Conservation (phyloP, 1,140 invertebrate species). For the Drosophila bipectinata region DNA sequence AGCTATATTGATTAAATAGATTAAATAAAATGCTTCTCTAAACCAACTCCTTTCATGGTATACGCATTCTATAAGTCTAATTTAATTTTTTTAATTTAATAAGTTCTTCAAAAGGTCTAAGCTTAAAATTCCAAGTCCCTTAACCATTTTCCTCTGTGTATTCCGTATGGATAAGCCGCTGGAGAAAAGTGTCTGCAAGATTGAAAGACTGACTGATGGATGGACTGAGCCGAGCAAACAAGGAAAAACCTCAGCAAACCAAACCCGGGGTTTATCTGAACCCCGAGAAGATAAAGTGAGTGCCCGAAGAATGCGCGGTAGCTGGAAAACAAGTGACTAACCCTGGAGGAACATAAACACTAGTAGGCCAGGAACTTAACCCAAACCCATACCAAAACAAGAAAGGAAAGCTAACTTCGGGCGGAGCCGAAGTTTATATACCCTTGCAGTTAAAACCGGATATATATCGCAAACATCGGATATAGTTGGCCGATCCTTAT, state of each 20-base stretch:
- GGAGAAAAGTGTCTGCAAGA: constrained; percentile 67
- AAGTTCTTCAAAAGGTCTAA: too few relatives aligned
- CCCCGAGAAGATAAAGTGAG: constrained; percentile 37
- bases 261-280: constrained; percentile 62
- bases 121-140: too few relatives aligned
- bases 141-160: background rate
- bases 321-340: constrained; percentile 32
- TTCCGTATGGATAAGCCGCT: constrained; percentile 38
- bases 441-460: too few relatives aligned
- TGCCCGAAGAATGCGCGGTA: constrained; percentile 50
- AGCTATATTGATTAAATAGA: too few relatives aligned
- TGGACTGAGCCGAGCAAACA: constrained; percentile 40
- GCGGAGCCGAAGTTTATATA: too few relatives aligned
- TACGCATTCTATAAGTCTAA: too few relatives aligned
- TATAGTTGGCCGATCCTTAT: too few relatives aligned
- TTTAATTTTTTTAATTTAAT: too few relatives aligned
- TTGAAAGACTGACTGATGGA: constrained; percentile 68
- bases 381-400: background rate
- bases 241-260: constrained; percentile 51
- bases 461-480: too few relatives aligned
- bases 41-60: too few relatives aligned
- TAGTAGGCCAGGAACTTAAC: background rate
- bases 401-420: too few relatives aligned
- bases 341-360: constrained; percentile 3
- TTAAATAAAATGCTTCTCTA: too few relatives aligned